Percentiles rank a stretch among this genome's conserved stretches.
phyloP scores from a whole-genome alignment of 2,797 vertebrate genomes.

The Typhlichthys eigenmanni region DNA sequence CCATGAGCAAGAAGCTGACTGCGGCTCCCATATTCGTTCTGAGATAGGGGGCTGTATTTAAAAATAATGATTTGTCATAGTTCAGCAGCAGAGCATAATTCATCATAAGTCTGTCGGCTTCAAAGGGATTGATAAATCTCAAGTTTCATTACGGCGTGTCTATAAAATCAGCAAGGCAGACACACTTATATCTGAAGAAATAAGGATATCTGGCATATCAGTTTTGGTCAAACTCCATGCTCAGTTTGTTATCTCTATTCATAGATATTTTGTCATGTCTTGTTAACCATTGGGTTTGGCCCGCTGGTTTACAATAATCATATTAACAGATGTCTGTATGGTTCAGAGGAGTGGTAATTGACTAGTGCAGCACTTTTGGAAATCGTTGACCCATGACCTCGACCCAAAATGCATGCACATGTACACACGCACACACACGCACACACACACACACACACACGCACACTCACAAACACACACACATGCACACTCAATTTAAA shows the following conservation, averaged over 20 bases:
- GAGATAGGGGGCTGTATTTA: constrained; percentile 33
- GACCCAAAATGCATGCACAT: no score
- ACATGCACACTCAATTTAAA: no score
- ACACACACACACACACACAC: no score
- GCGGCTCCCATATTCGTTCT: neutral
- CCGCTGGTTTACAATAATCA: constrained; percentile 10
- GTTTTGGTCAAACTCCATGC: constrained; percentile 5
- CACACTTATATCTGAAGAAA: neutral
- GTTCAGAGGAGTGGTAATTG: constrained; percentile 1
- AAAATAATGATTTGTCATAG: constrained; percentile 43
- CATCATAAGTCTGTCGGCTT: constrained; percentile 35
- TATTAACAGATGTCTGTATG: neutral
- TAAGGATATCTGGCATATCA: constrained; percentile 4
- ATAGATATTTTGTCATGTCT: constrained; percentile 4
- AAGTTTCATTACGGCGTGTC: constrained; percentile 24
- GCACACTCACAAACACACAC: no score
- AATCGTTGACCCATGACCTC: no score
- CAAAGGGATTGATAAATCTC: constrained; percentile 25
- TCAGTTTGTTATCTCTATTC: constrained; percentile 14
- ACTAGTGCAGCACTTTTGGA: neutral
- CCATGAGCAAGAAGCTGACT: constrained; percentile 32
- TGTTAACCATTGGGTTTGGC: neutral
- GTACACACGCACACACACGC: no score
- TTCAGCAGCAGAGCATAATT: constrained; percentile 10
- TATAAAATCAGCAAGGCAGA: constrained; percentile 20